These are phyloP conservation scores for Lacerta agilis DNA, from an alignment of 2,797 vertebrate genomes.

Conservation along the genomic window DNA sequence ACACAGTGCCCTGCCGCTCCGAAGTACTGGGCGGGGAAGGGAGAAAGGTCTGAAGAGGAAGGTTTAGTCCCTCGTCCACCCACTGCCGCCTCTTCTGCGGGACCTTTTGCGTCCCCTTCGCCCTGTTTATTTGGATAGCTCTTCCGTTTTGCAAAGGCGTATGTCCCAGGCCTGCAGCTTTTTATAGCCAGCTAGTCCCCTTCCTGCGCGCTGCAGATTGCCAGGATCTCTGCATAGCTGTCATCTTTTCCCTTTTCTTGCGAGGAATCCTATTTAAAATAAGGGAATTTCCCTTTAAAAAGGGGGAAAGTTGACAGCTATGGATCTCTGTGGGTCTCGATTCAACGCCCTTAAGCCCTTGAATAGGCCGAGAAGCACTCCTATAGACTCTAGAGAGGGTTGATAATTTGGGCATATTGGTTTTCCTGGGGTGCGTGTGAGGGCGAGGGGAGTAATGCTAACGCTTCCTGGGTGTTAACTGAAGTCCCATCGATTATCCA, in stretches of 20 bases:
- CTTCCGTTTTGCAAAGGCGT: conserved; percentile 57
- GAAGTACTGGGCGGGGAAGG: background rate
- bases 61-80: background rate
- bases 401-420: too few species aligned
- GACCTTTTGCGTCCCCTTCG: conserved; percentile 61
- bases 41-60: background rate
- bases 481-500: background rate
- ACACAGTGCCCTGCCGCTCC: background rate
- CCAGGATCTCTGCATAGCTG: background rate
- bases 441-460: background rate
- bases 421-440: too few species aligned
- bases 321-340: background rate
- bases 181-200: conserved; percentile 23
- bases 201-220: conserved; percentile 18
- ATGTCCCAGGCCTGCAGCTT: conserved; percentile 37
- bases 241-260: too few species aligned
- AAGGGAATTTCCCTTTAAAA: too few species aligned
- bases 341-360: background rate
- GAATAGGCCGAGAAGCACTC: background rate
- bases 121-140: conserved; percentile 78
- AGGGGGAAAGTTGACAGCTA: too few species aligned
- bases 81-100: conserved; percentile 14
- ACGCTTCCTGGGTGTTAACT: too few species aligned
- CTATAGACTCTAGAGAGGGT: too few species aligned
- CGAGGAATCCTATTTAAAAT: too few species aligned